Conservation (phyloP, 2,797 vertebrate genomes). For the Anguilla pacifica region DNA sequence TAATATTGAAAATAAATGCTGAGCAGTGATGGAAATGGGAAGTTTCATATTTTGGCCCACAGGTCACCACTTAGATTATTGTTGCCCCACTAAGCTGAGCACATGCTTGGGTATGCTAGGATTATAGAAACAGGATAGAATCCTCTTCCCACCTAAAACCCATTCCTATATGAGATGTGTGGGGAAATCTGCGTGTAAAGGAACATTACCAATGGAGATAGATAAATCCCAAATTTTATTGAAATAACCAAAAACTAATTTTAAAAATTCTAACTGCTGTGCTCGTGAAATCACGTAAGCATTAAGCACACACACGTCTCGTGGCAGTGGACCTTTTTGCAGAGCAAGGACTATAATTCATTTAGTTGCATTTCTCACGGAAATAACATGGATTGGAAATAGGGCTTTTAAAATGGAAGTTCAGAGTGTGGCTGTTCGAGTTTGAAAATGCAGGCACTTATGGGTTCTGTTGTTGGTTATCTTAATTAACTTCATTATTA, state of each 20-base stretch:
- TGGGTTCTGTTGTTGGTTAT: not conserved
- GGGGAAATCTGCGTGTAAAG: not conserved
- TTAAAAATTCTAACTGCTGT: not conserved
- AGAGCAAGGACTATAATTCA: not conserved
- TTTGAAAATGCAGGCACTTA: not conserved
- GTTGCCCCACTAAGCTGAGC: not conserved
- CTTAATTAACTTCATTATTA: not conserved
- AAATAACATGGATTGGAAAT: not conserved
- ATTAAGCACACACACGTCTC: not conserved
- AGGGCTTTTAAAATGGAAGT: not conserved
- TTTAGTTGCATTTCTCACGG: not conserved
- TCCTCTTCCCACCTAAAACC: not conserved
- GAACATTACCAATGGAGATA: not conserved
- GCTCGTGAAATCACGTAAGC: not conserved
- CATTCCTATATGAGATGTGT: not conserved
- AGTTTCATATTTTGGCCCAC: not conserved
- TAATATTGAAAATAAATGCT: no score
- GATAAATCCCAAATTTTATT: not conserved
- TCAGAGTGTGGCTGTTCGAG: not conserved
- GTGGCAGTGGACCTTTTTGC: not conserved
- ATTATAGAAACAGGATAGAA: not conserved
- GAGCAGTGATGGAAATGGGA: no score
- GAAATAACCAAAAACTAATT: not conserved
- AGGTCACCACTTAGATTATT: not conserved
- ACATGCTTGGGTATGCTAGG: not conserved